These are phyloP conservation scores for Sitta europaea DNA, from an alignment of 2,113 vertebrate genomes.

Conservation along the genomic window DNA sequence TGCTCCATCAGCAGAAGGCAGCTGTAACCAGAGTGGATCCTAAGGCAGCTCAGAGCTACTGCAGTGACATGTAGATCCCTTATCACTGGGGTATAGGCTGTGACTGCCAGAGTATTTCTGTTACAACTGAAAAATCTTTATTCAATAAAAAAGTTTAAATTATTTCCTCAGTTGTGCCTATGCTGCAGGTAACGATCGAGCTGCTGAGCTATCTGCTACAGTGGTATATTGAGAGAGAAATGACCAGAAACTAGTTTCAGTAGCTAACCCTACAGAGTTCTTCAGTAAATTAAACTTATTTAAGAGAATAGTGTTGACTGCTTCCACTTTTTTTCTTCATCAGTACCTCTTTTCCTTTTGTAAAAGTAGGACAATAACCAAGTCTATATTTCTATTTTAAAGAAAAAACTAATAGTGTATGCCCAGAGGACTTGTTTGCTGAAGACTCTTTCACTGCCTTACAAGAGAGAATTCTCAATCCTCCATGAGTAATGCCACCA, in stretches of 20 bases:
- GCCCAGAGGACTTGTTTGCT: neutral
- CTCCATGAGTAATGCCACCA: neutral
- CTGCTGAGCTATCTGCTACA: neutral
- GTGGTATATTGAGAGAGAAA: neutral
- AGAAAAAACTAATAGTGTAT: neutral
- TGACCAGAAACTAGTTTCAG: neutral
- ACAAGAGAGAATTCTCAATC: neutral
- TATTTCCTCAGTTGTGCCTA: neutral
- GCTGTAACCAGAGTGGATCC: neutral
- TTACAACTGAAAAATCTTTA: neutral
- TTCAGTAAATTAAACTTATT: neutral
- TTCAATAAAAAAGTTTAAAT: neutral
- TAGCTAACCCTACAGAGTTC: neutral
- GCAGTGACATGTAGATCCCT: neutral
- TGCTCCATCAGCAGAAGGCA: conserved; percentile 6
- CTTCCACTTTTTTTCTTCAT: neutral
- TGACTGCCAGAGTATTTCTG: neutral
- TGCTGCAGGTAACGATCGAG: neutral
- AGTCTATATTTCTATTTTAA: neutral
- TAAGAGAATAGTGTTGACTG: neutral
- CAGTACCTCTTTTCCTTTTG: neutral
- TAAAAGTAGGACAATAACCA: neutral
- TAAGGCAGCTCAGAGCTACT: neutral
- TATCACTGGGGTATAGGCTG: neutral
- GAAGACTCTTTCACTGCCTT: neutral